Base-by-base conservation (phyloP, 2,113 vertebrate genomes). In the Serinus canaria region DNA sequence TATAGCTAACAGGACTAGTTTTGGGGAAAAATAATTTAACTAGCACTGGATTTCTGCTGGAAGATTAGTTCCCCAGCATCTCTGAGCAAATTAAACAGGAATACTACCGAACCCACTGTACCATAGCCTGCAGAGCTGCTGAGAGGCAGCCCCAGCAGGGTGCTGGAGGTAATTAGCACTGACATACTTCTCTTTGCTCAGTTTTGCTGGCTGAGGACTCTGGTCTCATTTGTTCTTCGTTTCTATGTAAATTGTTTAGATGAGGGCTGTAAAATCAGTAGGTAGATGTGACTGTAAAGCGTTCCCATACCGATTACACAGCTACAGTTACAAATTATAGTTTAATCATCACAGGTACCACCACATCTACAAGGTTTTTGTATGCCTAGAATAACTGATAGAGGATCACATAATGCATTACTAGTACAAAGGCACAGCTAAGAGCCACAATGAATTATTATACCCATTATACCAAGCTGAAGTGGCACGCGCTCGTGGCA, bases 91-190 rank as follows among this genome's bases (percentile, higher is more conserved):
- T 86, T 47, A 73, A 76, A 47, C 2, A 7, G 25, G 53, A 78
- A 28, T 21, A 28, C 25, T 58, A 49, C 64, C 15, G 35, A 96
- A 64, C 39, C 24, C 49, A 4, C 83, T 35, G 6, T 33, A 59
- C 67, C 12, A 22, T 44, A 79, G 80, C 86, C 84, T 74, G 80
- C 75, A 66, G 93, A 93, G 89, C 55, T 89, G 82, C 90, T 72
- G 78, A 84, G 90, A 83, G 88, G 49, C 60, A 39, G 70, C 49
- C 76, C 60, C n/a, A 13, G 92, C 86, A 83, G 77, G 80, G 80
- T 3, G 52, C 94, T 89, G 80, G 21, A 90, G 76, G 89, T 95
- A 88, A 93, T 95, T 94, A 95, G 94, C 75, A 63, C 64, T 72
- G 64, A 81, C 78, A 35, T 62, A 60, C 81, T 93, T 94, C 79